These are phyloP conservation scores for Physella acuta DNA, from an alignment of 1,140 invertebrate genomes.

Conservation along the genomic window DNA sequence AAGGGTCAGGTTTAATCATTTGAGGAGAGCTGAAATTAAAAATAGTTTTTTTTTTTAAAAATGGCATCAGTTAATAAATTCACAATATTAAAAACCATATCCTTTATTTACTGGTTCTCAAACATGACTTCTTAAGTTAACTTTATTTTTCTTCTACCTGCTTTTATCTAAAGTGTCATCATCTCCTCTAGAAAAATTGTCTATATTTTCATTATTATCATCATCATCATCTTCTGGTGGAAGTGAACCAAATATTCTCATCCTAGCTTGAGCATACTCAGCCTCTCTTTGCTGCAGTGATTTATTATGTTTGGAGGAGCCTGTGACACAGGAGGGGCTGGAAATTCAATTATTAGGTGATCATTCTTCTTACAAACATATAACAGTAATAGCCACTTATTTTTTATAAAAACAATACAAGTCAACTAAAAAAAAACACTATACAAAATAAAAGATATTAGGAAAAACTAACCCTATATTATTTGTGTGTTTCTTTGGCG, in stretches of 20 bases:
- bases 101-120: neutral
- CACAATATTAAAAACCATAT: neutral
- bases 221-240: conserved; percentile 19
- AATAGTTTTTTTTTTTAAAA: neutral
- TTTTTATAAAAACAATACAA: neutral
- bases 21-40: conserved; percentile 8
- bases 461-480: neutral
- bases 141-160: neutral
- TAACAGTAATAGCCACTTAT: neutral
- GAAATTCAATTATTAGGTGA: neutral
- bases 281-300: conserved; percentile 82
- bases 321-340: conserved; percentile 9
- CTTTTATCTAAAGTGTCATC: neutral
- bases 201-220: conserved; percentile 2
- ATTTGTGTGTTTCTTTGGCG: neutral
- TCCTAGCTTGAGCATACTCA: conserved; percentile 82
- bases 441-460: neutral
- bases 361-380: neutral
- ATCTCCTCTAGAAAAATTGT: neutral
- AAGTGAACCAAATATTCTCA: conserved; percentile 80
- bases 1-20: conserved; percentile 2
- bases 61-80: neutral
- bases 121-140: neutral
- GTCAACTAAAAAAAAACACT: neutral
- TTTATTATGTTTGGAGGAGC: conserved; percentile 72